Evolutionary conservation across 2,797 vertebrate species (phyloP), one percentile per base, ranked within the genome.

Genomic region (Anguilla marmorata): DNA sequence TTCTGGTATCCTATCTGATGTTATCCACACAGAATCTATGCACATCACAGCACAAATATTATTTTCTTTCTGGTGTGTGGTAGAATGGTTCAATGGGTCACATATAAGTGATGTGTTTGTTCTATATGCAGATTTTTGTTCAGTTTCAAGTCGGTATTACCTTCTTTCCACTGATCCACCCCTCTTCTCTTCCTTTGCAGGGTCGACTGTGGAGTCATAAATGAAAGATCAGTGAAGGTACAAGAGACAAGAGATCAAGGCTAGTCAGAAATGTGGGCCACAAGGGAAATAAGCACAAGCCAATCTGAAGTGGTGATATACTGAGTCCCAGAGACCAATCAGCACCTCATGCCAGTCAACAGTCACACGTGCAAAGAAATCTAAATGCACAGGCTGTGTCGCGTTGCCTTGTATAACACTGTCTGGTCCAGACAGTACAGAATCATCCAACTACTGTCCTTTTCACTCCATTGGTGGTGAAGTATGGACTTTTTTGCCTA

Each of bases 271-370:
- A 96, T 95, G 94, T 92, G 95, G 88, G 91, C 92, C 92, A 93
- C 90, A 91, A 89, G 94, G 93, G 92, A 95, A 93, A 94, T 93
- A 96, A 96, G 95, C 95, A 96, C 94, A 96, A 96, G 89, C 89
- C 92, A 91, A 92, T 90, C 93, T 91, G 90, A 93, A 90, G 92
- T 91, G 88, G 90, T 91, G 90, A 94, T 93, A 91, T 86, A 91
- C 89, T 88, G 85, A 87, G 79, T 89, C 89, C 89, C 90, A 90
- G 90, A 90, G 86, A 90, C 89, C 88, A 72, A 87, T 91, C 86
- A 79, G 33, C 89, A 91, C 80, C 89, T 91, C 86, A 86, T 88
- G 87, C 80, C 91, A 89, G 87, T 88, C 89, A 89, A 92, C 91
- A 91, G 89, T 91, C 88, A 88, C 94, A 91, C 27, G 52, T 79